Base-by-base conservation (phyloP, 92 coral and sea anemone species). In the Parazoanthus darwini region DNA sequence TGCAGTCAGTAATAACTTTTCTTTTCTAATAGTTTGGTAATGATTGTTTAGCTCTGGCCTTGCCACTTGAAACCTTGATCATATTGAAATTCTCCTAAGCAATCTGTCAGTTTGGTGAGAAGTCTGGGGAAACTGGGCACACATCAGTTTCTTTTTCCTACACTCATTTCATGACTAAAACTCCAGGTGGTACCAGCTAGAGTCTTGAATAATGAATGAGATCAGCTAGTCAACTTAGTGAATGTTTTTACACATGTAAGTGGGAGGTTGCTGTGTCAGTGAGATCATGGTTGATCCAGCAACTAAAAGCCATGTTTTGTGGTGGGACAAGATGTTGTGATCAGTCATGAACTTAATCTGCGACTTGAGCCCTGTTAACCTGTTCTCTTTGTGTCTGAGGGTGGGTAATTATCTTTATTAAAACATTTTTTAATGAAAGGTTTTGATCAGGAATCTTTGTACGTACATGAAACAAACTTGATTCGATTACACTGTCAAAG, bases 111-210 rank as follows among this genome's bases (percentile, higher is more conserved):
- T 75, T 39, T 39, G 18, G 13, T 75, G 51, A 38, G 1, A 22
- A 75, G 10, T 39, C 48, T 16, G 44, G 23, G 26, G 39, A 26
- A 75, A 75, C 2, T 39, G 48, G 15, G 39, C 37, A 74, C 23
- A 39, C 79, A 75, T 35, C 44, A 22, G 23, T 50, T 25, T 0
- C 5, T 2, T 6, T 18, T 16, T 44, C 44, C 43, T 5, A 39
- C n/a, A 42, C 51, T 71, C 42, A 33, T 46, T 48, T 48, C 48
- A 46, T 33, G 58, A 43, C 79, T 71, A 25, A 54, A 48, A 71
- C 46, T 44, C 16, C 87, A 42, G 87, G 87, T 84, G 78, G 78
- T 71, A 46, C 63, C 87, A 43, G 87, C 68, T 84, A 48, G 48
- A 29, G 18, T 44, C 3, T 78, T 63, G 26, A 84, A 84, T 71